phyloP scores from a whole-genome alignment of 1,140 invertebrate species.

The Teleogryllus occipitalis region DNA sequence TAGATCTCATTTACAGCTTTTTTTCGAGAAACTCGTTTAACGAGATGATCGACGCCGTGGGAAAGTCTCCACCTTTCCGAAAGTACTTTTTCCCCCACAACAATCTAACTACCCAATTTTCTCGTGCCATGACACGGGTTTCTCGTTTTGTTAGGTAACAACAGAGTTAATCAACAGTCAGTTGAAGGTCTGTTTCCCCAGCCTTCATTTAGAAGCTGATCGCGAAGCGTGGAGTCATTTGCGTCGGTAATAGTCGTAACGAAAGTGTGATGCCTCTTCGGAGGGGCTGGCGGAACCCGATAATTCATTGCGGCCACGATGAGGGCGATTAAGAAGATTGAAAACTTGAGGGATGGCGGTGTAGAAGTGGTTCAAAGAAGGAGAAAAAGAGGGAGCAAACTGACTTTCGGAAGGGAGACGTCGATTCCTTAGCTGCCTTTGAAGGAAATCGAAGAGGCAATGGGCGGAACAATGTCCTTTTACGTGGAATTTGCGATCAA shows the following conservation, averaged over 20 bases:
- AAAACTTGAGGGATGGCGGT: not conserved
- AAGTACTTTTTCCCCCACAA: not conserved
- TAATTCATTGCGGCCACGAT: not conserved
- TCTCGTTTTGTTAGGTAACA: not conserved
- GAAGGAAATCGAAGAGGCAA: not conserved
- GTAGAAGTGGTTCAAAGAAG: not conserved
- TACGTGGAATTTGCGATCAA: not conserved
- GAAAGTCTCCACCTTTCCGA: not conserved
- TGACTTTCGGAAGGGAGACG: not conserved
- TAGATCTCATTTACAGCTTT: not conserved
- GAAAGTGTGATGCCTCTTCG: not conserved
- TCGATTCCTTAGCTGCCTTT: not conserved
- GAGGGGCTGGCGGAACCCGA: not conserved
- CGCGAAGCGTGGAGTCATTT: not conserved
- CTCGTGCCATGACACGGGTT: not conserved
- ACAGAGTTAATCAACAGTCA: not conserved
- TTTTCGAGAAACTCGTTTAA: not conserved
- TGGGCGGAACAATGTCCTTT: not conserved
- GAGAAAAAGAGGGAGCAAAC: not conserved
- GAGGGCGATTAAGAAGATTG: not conserved
- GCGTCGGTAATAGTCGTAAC: too few species aligned
- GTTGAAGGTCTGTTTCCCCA: too few species aligned
- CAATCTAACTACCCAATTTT: not conserved
- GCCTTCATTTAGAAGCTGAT: too few species aligned
- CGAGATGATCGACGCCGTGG: not conserved